Evolutionary conservation across 2,113 vertebrate species (phyloP), one percentile per base, ranked within the genome.

Genomic region (Oncorhynchus keta): DNA sequence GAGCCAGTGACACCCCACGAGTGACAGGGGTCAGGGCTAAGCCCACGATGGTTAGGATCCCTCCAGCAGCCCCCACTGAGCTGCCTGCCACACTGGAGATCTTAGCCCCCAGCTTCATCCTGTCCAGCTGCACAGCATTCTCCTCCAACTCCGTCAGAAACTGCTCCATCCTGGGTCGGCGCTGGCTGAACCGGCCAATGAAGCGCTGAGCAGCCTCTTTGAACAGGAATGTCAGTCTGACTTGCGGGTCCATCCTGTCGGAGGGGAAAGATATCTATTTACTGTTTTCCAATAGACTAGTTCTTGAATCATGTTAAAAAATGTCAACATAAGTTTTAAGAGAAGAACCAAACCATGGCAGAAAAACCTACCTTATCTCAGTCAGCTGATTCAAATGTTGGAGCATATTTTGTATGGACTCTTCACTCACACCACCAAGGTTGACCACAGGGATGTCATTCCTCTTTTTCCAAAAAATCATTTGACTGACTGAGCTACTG

Each of bases 111-210:
- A 20, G 72, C 72, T 83, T 85, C 88, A 89, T 88, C 5, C 30
- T 81, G 72, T 89, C 81, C 68, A 89, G 74, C 70, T 86, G 73
- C 16, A 72, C 74, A 59, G 88, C 88, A 51, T 20, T 57, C 18
- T 78, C 72, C 28, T 89, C 86, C 66, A 89, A 62, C 28, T 82
- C 55, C 4, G 65, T 74, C 55, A 89, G 79, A 65, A 84, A 89
- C 75, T 78, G 22, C 14, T 77, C n/a, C 80, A 89, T 88, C 49
- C 80, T 80, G 77, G 62, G 5, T 39, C n/a, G 4, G 13, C 35
- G 11, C 68, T 48, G 68, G 35, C 18, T 70, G 68, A 70, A 70
- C 20, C 9, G 35, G 18, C n/a, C 3, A 20, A 70, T 70, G 39
- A 70, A 70, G 20, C n/a, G 2, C 39, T 22, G 18, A 24, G 35